A percentile compares a stretch with the other conserved stretches of the same genome.
Conservation (phyloP, 1,140 invertebrate genomes). For the Zaprionus ornatus region DNA sequence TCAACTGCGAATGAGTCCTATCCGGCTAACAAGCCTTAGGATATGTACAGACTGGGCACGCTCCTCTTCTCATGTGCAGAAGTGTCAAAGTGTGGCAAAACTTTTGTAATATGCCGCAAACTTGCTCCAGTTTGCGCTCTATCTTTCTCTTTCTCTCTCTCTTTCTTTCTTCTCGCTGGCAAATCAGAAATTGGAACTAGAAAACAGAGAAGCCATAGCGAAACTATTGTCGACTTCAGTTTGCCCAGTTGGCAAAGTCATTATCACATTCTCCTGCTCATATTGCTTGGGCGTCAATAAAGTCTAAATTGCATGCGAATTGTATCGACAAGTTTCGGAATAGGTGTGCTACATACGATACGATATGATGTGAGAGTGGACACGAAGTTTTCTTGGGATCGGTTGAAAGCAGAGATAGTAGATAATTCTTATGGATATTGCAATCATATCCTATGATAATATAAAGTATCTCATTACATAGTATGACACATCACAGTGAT, state of each 20-base stretch:
- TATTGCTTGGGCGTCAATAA: not conserved
- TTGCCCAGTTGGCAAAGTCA: slow-evolving; percentile 1
- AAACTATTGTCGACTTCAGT: slow-evolving; percentile 1
- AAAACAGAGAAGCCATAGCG: not conserved
- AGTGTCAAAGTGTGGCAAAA: slow-evolving; percentile 56
- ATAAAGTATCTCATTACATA: too few species aligned
- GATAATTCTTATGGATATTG: too few species aligned
- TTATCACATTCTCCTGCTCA: not conserved
- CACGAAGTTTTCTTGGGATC: too few species aligned
- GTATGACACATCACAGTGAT: too few species aligned
- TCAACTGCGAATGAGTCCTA: not conserved
- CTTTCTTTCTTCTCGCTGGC: not conserved
- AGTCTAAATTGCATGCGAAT: not conserved
- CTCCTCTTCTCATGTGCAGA: slow-evolving; percentile 35
- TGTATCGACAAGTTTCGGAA: not conserved
- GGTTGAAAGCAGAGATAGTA: too few species aligned
- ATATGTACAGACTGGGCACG: not conserved
- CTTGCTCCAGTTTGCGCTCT: slow-evolving; percentile 34
- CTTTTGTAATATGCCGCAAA: slow-evolving; percentile 74
- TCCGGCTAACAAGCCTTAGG: slow-evolving; percentile 11
- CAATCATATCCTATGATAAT: too few species aligned
- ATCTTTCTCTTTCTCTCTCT: not conserved
- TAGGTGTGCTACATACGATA: not conserved
- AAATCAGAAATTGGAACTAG: slow-evolving; percentile 2
- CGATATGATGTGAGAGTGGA: too few species aligned